Percentiles rank a stretch among this genome's conserved stretches.
These are phyloP conservation scores for Cerastis rubricosa DNA, from an alignment of 2,888 invertebrate genomes.

Conservation along the genomic window DNA sequence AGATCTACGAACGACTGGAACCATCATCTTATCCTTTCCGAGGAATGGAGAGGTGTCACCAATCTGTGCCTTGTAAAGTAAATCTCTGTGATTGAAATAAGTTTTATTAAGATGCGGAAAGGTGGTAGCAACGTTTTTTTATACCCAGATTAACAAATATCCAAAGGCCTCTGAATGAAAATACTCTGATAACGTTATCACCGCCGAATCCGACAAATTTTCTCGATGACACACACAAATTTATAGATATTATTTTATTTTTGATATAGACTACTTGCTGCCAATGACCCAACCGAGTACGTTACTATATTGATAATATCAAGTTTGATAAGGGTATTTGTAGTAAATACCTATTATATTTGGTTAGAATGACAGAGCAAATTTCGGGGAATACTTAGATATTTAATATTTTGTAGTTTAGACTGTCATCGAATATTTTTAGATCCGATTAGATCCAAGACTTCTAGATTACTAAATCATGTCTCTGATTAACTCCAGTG, in stretches of 20 bases:
- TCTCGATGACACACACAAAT: neutral
- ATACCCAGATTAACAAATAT: neutral
- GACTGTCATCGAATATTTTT: neutral
- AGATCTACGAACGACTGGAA: too few relatives aligned
- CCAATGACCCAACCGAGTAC: conserved; percentile 47
- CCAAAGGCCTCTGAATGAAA: neutral
- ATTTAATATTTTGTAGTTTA: neutral
- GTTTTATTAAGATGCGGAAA: neutral
- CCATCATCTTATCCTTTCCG: neutral
- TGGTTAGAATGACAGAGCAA: neutral
- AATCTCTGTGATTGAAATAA: too few relatives aligned
- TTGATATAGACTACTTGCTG: conserved; percentile 30
- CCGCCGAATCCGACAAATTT: neutral
- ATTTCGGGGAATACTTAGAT: neutral
- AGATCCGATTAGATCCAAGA: neutral
- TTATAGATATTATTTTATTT: conserved; percentile 5
- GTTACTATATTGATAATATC: conserved; percentile 22
- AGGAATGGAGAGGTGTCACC: neutral
- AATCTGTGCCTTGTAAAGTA: neutral
- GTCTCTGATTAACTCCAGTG: neutral
- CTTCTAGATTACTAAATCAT: neutral
- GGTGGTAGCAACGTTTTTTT: neutral
- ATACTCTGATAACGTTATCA: conserved; percentile 15
- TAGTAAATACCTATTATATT: conserved; percentile 14
- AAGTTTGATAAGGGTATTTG: conserved; percentile 15